Conservation (phyloP, 23 tunicate genomes). For the Corella eumyota region DNA sequence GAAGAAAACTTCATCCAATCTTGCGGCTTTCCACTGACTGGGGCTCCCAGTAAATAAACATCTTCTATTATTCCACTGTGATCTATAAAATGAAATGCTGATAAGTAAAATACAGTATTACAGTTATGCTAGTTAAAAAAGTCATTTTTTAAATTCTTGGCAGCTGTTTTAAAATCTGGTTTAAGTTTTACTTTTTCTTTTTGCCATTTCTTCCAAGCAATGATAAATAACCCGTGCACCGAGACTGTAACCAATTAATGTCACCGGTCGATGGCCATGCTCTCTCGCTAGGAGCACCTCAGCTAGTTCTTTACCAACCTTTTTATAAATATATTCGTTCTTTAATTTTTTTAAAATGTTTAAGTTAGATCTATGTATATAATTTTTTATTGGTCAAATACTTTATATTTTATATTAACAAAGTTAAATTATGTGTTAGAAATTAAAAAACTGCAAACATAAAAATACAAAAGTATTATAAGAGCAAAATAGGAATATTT, state of each 20-base stretch:
- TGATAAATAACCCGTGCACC: conserved; percentile 84
- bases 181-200: conserved; percentile 45
- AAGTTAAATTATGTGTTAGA: too few species aligned
- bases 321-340: neutral
- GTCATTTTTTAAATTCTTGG: too few species aligned
- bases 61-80: conserved; percentile 83
- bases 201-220: conserved; percentile 87
- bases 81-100: conserved; percentile 33
- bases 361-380: too few species aligned
- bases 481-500: too few species aligned
- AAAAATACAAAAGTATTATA: too few species aligned
- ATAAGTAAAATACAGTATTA: too few species aligned
- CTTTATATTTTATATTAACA: too few species aligned
- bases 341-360: too few species aligned
- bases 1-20: conserved; percentile 68
- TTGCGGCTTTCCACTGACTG: conserved; percentile 57
- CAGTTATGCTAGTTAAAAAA: too few species aligned
- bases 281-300: conserved; percentile 75
- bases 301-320: conserved; percentile 93
- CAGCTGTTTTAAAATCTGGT: too few species aligned
- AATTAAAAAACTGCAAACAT: too few species aligned
- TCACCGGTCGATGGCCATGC: conserved; percentile 95
- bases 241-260: conserved; percentile 84
- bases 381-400: too few species aligned
- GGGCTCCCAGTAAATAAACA: conserved; percentile 81